phyloP scores from a whole-genome alignment of 2,113 vertebrate species.

The Puntigrus tetrazona region DNA sequence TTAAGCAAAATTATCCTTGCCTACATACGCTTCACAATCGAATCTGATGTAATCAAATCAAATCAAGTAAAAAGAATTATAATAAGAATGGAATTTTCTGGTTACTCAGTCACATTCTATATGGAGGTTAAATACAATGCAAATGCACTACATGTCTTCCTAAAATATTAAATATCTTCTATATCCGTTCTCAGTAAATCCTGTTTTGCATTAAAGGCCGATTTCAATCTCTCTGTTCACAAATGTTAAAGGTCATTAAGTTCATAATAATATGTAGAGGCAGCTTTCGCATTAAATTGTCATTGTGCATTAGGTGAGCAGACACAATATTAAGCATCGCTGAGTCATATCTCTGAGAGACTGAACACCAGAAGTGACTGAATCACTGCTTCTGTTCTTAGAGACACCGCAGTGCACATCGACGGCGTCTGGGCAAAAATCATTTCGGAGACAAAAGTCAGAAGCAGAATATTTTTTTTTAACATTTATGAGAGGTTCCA shows the following conservation, averaged over 20 bases:
- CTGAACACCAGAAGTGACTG: not conserved
- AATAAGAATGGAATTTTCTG: not conserved
- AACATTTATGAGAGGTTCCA: too few relatives aligned
- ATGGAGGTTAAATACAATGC: not conserved
- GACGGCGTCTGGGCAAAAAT: not conserved
- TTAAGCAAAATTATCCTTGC: not conserved
- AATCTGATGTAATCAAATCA: too few relatives aligned
- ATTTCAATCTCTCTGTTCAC: not conserved
- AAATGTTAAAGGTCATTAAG: not conserved
- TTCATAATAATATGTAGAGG: not conserved
- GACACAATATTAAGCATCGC: not conserved
- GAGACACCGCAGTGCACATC: not conserved
- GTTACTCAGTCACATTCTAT: not conserved
- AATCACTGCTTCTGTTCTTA: not conserved
- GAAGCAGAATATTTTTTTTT: too few relatives aligned
- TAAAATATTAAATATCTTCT: not conserved
- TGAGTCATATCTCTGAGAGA: conserved; percentile 8
- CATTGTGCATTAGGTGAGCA: not conserved
- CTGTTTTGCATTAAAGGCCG: not conserved
- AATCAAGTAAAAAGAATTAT: not conserved
- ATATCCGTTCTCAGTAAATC: not conserved
- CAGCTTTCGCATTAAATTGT: not conserved
- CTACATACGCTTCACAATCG: not conserved
- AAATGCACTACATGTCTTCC: not conserved
- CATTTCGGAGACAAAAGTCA: not conserved